These are phyloP conservation scores for Polypedilum pembai DNA, from an alignment of 1,140 invertebrate genomes.

Conservation along the genomic window DNA sequence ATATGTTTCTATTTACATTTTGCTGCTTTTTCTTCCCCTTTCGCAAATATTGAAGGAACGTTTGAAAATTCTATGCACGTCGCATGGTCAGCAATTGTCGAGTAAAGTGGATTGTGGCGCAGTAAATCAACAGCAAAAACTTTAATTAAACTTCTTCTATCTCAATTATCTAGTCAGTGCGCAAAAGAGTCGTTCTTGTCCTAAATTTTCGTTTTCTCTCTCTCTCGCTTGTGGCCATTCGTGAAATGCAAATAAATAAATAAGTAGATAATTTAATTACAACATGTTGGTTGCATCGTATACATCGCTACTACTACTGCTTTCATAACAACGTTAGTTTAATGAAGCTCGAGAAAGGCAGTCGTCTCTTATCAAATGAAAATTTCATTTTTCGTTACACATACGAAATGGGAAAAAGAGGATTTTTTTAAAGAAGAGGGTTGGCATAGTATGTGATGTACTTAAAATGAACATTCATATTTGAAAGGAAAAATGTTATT, in stretches of 20 bases:
- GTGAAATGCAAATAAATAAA: conserved; percentile 1
- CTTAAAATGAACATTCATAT: too few species aligned
- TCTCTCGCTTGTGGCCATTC: not conserved
- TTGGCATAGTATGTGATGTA: too few species aligned
- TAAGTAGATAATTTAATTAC: conserved; percentile 19
- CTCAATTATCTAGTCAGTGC: not conserved
- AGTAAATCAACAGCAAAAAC: conserved; percentile 1
- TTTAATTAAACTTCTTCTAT: not conserved
- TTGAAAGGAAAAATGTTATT: too few species aligned
- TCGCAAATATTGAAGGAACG: not conserved
- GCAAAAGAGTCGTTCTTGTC: too few species aligned
- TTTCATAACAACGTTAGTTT: not conserved
- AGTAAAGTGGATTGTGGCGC: not conserved
- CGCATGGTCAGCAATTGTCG: not conserved
- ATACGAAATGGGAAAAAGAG: too few species aligned
- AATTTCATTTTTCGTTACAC: too few species aligned
- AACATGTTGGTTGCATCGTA: not conserved
- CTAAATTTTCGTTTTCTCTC: too few species aligned
- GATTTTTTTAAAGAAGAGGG: too few species aligned
- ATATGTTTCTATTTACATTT: conserved; percentile 23
- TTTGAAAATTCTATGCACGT: not conserved
- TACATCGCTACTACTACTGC: not conserved
- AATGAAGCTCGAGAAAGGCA: not conserved
- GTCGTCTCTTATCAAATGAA: not conserved
- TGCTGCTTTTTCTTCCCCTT: not conserved